These are phyloP conservation scores for Macquaria australasica DNA, from an alignment of 2,113 vertebrate species.

Conservation along the genomic window DNA sequence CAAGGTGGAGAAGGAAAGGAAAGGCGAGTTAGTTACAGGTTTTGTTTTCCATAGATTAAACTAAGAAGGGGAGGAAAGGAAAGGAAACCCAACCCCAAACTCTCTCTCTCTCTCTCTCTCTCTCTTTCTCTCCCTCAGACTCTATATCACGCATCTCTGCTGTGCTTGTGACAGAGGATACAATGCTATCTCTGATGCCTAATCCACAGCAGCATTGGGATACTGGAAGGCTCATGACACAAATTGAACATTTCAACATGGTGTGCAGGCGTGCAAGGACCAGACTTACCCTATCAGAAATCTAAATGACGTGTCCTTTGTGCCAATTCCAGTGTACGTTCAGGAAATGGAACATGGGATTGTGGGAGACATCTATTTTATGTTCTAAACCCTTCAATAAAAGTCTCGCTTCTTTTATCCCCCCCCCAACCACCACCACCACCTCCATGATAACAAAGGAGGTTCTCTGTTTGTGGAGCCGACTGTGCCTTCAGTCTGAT, in stretches of 20 bases:
- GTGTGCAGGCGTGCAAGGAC: slow-evolving; percentile 33
- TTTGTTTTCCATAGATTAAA: not conserved
- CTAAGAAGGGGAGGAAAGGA: not conserved
- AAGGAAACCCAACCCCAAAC: slow-evolving; percentile 2
- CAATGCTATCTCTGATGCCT: slow-evolving; percentile 57
- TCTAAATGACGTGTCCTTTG: slow-evolving; percentile 69
- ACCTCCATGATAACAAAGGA: slow-evolving; percentile 72
- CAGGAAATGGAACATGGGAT: slow-evolving; percentile 59
- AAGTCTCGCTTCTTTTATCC: slow-evolving; percentile 60
- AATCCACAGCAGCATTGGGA: slow-evolving; percentile 51
- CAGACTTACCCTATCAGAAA: slow-evolving; percentile 63
- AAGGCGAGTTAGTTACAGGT: not conserved
- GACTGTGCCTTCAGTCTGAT: slow-evolving; percentile 72
- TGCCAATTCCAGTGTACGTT: slow-evolving; percentile 48
- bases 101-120: not conserved
- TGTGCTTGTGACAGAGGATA: slow-evolving; percentile 52
- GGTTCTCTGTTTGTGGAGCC: slow-evolving; percentile 59
- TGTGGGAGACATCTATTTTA: slow-evolving; percentile 68
- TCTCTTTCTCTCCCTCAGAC: not conserved
- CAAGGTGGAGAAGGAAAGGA: too few species aligned
- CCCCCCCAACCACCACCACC: not conserved
- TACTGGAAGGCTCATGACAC: slow-evolving; percentile 56
- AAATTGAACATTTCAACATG: slow-evolving; percentile 73
- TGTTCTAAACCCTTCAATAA: slow-evolving; percentile 71
- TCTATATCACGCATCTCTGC: slow-evolving; percentile 19